These are phyloP conservation scores for Pristiophorus japonicus DNA, from an alignment of 2,113 vertebrate genomes.

Conservation along the genomic window DNA sequence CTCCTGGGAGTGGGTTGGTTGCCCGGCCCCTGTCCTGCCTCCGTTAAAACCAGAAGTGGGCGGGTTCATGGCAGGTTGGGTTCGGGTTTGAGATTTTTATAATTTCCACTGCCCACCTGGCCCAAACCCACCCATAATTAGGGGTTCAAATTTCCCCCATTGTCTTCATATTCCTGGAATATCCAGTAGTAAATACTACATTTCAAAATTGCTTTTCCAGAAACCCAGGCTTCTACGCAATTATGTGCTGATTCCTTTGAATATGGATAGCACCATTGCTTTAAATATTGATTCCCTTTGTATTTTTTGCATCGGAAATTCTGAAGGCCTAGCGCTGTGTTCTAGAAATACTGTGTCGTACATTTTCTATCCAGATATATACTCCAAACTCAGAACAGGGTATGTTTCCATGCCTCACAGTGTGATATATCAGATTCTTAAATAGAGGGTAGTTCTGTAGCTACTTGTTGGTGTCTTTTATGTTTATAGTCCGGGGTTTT, in stretches of 20 bases:
- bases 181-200: neutral
- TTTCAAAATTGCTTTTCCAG: neutral
- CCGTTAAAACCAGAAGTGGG: neutral
- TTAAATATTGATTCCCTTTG: neutral
- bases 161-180: neutral
- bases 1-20: too few relatives aligned
- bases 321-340: neutral
- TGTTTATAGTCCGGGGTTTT: neutral
- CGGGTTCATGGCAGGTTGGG: neutral
- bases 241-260: neutral
- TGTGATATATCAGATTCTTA: neutral
- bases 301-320: neutral
- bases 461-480: neutral
- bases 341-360: neutral
- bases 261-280: neutral
- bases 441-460: neutral
- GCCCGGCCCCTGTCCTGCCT: neutral
- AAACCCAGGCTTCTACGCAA: neutral
- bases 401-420: neutral
- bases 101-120: neutral
- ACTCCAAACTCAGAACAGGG: too few relatives aligned
- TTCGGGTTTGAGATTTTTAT: neutral
- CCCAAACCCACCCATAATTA: too few relatives aligned
- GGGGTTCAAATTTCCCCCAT: neutral
- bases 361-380: neutral